Base-by-base conservation (phyloP, 30 jellyfish, hydroid and myxozoan species). In the Pseudorhiza aurosa region DNA sequence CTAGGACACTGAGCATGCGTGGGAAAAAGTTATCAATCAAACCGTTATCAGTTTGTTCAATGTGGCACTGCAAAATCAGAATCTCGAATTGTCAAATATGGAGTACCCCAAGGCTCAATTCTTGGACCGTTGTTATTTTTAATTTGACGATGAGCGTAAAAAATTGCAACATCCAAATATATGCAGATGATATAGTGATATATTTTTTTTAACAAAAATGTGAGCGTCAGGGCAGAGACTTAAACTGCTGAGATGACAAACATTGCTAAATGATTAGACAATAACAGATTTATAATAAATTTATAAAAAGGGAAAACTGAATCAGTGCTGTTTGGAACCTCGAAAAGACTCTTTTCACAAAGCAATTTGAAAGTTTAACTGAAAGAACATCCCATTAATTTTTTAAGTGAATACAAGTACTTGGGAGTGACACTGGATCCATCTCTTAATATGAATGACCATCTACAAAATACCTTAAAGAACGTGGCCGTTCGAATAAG, bases 81-180 rank as follows among this genome's bases (percentile, higher is more conserved):
- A 65, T 27, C 43, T 65, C 49, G 14, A 42, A 68, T 15, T 24
- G 77, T 65, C 18, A 21, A 60, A 58, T 49, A 37, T 58, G 82
- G 90, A 8, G 90, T 77, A 36, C 81, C 90, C 21, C 90, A 77
- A 62, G 82, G 90, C 19, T 46, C 35, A 75, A 25, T 55, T 75
- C 87, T 75, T 57, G 60, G 60, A 8, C 60, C 14, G 0, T 46
- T 46, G 19, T 46, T 46, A 46, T 46, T 46, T 46, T 3, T 46
- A 14, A 46, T 46, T 14, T 8, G 14, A 8, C 60, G 14, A 46
- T 4, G 19, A 14, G 14, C 60, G 19, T 46, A 11, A 46, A 46
- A 8, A 46, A 46, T 35, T 9, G 24, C n/a, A n/a, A n/a, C n/a
- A n/a, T n/a, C n/a, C n/a, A n/a, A n/a, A n/a, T n/a, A n/a, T n/a